Evolutionary conservation across 2,888 invertebrate species (phyloP).

Genomic region (Vanessa cardui): DNA sequence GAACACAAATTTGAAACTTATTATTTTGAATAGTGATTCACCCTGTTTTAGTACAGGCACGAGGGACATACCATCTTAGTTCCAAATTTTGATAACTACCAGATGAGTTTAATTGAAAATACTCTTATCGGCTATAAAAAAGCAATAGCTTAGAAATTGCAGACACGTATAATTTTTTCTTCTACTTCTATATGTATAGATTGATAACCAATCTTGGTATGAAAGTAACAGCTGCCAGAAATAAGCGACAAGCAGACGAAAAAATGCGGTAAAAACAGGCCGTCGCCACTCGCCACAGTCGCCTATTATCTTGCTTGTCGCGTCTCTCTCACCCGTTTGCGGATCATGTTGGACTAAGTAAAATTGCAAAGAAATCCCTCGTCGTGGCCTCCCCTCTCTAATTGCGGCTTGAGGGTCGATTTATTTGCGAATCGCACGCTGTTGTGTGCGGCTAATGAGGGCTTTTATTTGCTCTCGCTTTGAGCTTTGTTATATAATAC

Average conservation of each 20-base stretch:
- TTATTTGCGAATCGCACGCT: slow-evolving; percentile 74
- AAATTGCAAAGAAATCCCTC: slow-evolving; percentile 78
- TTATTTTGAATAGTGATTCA: too few species aligned
- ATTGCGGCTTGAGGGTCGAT: slow-evolving; percentile 73
- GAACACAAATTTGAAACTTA: too few species aligned
- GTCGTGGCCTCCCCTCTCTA: slow-evolving; percentile 59
- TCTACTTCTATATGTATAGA: too few species aligned
- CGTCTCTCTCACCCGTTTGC: slow-evolving; percentile 66
- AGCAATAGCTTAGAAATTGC: too few species aligned
- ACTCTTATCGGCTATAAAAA: too few species aligned
- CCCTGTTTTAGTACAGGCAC: too few species aligned
- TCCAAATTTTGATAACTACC: too few species aligned
- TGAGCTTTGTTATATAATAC: slow-evolving; percentile 31
- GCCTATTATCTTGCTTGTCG: slow-evolving; percentile 68
- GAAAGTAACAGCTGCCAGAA: neutral
- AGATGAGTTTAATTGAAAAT: too few species aligned
- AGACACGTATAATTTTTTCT: too few species aligned
- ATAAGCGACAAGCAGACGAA: neutral
- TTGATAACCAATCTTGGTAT: too few species aligned
- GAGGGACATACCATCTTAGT: too few species aligned
- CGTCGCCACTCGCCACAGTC: slow-evolving; percentile 20
- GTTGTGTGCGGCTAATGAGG: slow-evolving; percentile 42
- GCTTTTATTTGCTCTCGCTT: slow-evolving; percentile 38
- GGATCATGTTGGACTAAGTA: slow-evolving; percentile 78
- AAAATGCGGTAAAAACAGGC: neutral